phyloP scores from a whole-genome alignment of 2,797 vertebrate species.

The Pelobates cultripes region DNA sequence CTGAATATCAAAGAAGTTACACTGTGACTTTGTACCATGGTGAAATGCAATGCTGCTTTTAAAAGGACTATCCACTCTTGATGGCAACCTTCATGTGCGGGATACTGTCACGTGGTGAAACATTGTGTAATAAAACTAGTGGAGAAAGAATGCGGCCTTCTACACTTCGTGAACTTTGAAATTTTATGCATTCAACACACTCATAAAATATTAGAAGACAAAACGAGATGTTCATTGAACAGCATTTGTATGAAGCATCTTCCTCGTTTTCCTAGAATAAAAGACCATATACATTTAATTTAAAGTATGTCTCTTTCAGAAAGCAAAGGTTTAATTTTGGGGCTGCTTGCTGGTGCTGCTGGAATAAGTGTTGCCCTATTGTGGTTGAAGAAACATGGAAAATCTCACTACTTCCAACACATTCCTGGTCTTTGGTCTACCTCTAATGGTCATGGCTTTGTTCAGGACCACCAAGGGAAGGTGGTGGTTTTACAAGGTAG shows the following conservation, averaged over 20 bases:
- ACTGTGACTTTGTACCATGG: slow-evolving; percentile 14
- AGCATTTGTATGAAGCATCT: not conserved
- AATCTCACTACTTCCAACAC: slow-evolving; percentile 11
- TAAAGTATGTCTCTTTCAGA: slow-evolving; percentile 79
- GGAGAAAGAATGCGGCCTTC: slow-evolving; percentile 46
- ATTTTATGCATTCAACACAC: slow-evolving; percentile 2
- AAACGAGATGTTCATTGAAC: not conserved
- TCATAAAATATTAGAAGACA: slow-evolving; percentile 6
- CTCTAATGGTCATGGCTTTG: slow-evolving; percentile 56
- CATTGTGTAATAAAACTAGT: slow-evolving; percentile 22
- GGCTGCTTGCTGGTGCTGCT: slow-evolving; percentile 84
- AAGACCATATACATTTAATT: not conserved
- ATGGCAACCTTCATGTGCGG: slow-evolving; percentile 27
- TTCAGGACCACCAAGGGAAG: slow-evolving; percentile 55
- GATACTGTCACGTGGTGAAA: slow-evolving; percentile 22
- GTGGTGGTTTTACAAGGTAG: slow-evolving; percentile 67
- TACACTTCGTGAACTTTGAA: slow-evolving; percentile 23
- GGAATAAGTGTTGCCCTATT: slow-evolving; percentile 81
- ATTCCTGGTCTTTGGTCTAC: slow-evolving; percentile 40
- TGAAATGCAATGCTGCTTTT: slow-evolving; percentile 6
- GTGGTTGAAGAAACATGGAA: slow-evolving; percentile 74
- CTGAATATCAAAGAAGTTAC: slow-evolving; percentile 14
- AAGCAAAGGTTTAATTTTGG: slow-evolving; percentile 82
- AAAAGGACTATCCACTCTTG: slow-evolving; percentile 11
- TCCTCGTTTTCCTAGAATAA: not conserved